Evolutionary conservation across 2,888 invertebrate genomes (phyloP).

Genomic region (Apamea crenata): DNA sequence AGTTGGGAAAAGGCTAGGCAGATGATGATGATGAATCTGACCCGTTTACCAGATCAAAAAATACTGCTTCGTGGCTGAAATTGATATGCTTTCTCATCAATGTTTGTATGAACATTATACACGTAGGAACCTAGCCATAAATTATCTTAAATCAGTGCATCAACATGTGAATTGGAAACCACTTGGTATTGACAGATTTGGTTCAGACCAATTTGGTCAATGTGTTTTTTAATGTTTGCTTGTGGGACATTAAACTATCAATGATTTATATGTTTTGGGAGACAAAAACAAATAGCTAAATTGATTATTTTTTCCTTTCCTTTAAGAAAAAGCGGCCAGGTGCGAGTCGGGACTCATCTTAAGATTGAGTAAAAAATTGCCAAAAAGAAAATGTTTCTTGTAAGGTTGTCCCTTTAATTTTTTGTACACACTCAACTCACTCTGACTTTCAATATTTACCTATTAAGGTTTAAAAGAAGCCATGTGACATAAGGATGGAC

Average conservation of each 20-base stretch:
- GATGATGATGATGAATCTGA: too few species aligned
- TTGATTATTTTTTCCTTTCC: not conserved
- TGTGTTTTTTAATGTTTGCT: conserved; percentile 36
- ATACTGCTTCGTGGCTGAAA: not conserved
- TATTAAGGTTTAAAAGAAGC: not conserved
- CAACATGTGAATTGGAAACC: conserved; percentile 35
- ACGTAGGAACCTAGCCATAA: conserved; percentile 12
- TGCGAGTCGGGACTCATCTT: not conserved
- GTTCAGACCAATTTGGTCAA: conserved; percentile 48
- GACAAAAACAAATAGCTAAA: not conserved
- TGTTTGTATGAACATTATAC: not conserved
- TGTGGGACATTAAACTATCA: conserved; percentile 6
- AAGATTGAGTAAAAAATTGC: not conserved
- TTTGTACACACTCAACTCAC: not conserved
- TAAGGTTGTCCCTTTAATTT: not conserved
- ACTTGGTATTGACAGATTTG: conserved; percentile 48
- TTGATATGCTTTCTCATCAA: not conserved
- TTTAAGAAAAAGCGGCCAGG: not conserved
- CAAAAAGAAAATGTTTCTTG: not conserved
- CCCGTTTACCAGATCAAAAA: not conserved
- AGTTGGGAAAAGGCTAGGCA: too few species aligned
- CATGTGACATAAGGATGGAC: not conserved
- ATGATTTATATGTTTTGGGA: conserved; percentile 8
- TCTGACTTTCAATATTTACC: not conserved
- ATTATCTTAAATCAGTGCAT: conserved; percentile 28